A percentile compares a stretch with the other conserved stretches of the same genome.
Conservation (phyloP, 2,888 invertebrate species). For the Eueremaeus valkanovi region DNA sequence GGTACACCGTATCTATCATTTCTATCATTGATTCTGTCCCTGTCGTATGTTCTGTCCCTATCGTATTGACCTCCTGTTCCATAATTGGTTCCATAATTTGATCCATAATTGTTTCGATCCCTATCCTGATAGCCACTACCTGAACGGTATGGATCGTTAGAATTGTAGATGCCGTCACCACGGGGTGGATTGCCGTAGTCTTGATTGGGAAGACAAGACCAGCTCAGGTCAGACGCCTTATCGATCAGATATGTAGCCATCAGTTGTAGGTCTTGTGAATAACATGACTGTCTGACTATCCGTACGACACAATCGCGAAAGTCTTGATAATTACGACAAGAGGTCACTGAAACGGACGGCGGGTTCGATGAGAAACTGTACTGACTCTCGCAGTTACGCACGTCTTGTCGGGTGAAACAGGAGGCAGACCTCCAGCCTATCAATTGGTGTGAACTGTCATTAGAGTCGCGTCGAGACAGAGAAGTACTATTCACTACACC, state of each 20-base stretch:
- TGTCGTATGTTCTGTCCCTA: not conserved
- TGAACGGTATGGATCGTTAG: not conserved
- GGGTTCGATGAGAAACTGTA: not conserved
- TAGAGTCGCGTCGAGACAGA: too few relatives aligned
- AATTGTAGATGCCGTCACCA: not conserved
- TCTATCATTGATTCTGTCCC: not conserved
- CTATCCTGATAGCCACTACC: not conserved
- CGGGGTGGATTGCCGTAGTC: not conserved
- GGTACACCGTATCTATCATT: not conserved
- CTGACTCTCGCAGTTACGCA: conserved; percentile 35
- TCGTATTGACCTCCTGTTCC: too few relatives aligned
- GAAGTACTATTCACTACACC: not conserved
- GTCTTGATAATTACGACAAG: conserved; percentile 34
- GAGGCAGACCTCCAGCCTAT: conserved; percentile 19
- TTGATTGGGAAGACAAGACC: conserved; percentile 26
- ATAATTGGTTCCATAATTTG: not conserved
- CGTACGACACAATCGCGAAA: conserved; percentile 34
- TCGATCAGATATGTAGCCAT: conserved; percentile 39
- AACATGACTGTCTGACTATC: conserved; percentile 9
- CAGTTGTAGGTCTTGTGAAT: conserved; percentile 3
- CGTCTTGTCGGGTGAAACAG: conserved; percentile 27
- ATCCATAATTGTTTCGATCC: not conserved
- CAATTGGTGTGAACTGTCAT: not conserved
- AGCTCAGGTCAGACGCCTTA: conserved; percentile 36
- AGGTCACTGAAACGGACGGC: not conserved